Percentiles rank a stretch among this genome's conserved stretches.
Evolutionary conservation across 1,140 invertebrate genomes (phyloP).

Genomic region (Lordiphosa stackelbergi): DNA sequence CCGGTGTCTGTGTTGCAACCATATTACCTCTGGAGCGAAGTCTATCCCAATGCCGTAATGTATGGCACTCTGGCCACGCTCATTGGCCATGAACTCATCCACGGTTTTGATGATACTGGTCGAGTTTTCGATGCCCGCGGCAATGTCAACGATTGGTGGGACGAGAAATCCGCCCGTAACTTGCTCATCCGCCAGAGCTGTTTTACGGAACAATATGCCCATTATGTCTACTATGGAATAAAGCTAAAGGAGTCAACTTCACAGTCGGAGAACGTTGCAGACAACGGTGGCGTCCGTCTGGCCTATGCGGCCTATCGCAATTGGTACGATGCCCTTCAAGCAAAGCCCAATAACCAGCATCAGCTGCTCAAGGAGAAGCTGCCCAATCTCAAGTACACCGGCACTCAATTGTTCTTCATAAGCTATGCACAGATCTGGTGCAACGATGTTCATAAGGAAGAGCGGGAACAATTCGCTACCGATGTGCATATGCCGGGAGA

Average conservation of each 20-base stretch:
- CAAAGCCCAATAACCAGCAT: constrained; percentile 1
- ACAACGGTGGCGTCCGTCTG: constrained; percentile 83
- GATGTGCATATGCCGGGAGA: constrained; percentile 79
- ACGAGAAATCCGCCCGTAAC: constrained; percentile 32
- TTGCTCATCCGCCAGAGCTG: constrained; percentile 47
- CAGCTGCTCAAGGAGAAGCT: constrained; percentile 76
- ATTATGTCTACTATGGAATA: constrained; percentile 43
- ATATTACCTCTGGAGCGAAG: constrained; percentile 51
- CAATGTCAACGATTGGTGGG: constrained; percentile 61
- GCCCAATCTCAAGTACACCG: constrained; percentile 78
- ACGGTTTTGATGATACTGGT: constrained; percentile 82
- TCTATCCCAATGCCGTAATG: constrained; percentile 66
- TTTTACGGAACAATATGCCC: constrained; percentile 57
- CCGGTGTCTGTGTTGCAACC: constrained; percentile 63
- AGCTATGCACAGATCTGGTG: constrained; percentile 81
- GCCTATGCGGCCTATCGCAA: constrained; percentile 80
- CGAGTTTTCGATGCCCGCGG: constrained; percentile 96
- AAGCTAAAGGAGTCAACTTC: constrained; percentile 27
- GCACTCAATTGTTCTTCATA: constrained; percentile 86
- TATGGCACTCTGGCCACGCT: constrained; percentile 83
- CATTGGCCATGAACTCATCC: constrained; percentile 85
- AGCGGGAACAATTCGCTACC: constrained; percentile 49
- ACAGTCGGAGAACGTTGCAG: constrained; percentile 83
- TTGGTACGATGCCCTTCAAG: constrained; percentile 78
- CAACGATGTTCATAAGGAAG: constrained; percentile 34